These are phyloP conservation scores for Phoeniculus purpureus DNA, from an alignment of 2,797 vertebrate species.

Conservation along the genomic window DNA sequence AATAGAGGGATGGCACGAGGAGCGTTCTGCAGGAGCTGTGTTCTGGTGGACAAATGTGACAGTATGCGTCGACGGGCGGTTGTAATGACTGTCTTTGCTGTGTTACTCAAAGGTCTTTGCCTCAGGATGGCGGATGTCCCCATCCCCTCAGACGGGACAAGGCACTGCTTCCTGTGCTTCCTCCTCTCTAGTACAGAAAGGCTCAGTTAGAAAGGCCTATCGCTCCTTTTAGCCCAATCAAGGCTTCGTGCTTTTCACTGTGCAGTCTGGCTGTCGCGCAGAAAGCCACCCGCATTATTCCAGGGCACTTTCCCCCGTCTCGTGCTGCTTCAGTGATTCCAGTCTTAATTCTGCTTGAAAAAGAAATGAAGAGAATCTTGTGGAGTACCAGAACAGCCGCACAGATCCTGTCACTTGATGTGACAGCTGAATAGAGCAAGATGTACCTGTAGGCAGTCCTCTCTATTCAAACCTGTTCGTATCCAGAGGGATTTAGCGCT, in stretches of 20 bases:
- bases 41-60: background rate
- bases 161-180: background rate
- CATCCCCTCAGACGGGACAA: background rate
- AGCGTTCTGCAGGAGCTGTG: background rate
- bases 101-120: background rate
- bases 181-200: background rate
- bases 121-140: background rate
- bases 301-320: background rate
- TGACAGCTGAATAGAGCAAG: background rate
- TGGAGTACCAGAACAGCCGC: background rate
- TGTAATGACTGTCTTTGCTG: background rate
- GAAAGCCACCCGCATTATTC: constrained; percentile 8
- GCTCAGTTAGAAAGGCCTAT: constrained; percentile 24
- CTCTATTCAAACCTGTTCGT: background rate
- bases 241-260: constrained; percentile 14
- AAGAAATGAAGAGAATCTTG: background rate
- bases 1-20: background rate
- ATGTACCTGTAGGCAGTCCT: background rate
- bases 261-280: background rate
- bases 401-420: background rate
- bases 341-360: background rate
- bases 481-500: background rate
- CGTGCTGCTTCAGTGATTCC: constrained; percentile 17
- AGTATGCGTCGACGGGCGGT: background rate
- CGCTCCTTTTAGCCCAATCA: background rate